Conservation (phyloP, 2,888 invertebrate species). For the Mythimna vitellina region DNA sequence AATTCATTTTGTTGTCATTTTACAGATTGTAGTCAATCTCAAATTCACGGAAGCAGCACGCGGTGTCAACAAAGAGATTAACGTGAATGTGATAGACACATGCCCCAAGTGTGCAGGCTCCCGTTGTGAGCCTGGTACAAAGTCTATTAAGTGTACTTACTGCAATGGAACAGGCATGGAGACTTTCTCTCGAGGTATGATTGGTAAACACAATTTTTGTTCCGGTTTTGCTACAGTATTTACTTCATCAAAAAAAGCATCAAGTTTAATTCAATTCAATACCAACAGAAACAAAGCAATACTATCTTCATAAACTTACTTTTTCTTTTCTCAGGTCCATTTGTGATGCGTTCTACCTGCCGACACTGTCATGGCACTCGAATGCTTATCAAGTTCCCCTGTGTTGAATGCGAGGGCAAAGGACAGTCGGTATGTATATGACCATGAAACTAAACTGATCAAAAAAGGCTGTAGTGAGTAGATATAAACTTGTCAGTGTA, state of each 20-base stretch:
- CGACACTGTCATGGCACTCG: constrained; percentile 97
- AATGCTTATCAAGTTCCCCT: constrained; percentile 97
- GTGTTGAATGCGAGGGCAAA: constrained; percentile 97
- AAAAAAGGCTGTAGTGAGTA: too few species aligned
- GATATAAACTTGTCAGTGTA: too few species aligned
- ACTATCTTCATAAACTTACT: neutral
- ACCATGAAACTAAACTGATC: too few species aligned
- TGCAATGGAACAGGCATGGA: constrained; percentile 99
- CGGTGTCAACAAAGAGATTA: constrained; percentile 98
- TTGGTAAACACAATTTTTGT: neutral
- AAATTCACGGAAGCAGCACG: constrained; percentile 98
- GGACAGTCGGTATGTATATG: constrained; percentile 93
- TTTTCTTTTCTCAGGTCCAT: constrained; percentile 93
- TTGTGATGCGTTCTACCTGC: constrained; percentile 99
- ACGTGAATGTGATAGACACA: constrained; percentile 97
- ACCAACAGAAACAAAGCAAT: too few species aligned
- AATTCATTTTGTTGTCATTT: constrained; percentile 38
- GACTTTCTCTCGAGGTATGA: constrained; percentile 93
- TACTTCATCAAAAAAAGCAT: too few species aligned
- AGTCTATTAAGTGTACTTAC: constrained; percentile 96
- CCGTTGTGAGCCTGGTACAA: constrained; percentile 97
- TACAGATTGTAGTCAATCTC: constrained; percentile 96
- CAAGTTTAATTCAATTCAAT: too few species aligned
- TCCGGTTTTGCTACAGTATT: neutral
- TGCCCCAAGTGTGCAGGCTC: constrained; percentile 97